phyloP scores from a whole-genome alignment of 2,797 vertebrate species.

The Toxotes lorentzi region DNA sequence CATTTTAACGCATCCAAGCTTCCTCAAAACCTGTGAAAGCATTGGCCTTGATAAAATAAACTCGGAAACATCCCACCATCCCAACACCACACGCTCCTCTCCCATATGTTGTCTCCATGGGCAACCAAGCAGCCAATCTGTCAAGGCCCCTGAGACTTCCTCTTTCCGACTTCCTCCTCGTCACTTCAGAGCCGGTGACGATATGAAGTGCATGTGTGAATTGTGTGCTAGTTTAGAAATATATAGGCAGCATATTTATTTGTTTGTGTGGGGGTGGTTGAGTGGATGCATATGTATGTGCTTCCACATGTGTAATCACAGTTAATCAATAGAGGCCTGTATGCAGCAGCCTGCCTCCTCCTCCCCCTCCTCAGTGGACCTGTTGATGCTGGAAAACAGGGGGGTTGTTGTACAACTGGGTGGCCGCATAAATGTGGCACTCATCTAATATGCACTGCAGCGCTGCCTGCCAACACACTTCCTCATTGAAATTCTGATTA shows the following conservation, averaged over 20 bases:
- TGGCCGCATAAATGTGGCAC: constrained; percentile 77
- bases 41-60: constrained; percentile 39
- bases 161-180: constrained; percentile 57
- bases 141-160: constrained; percentile 60
- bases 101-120: constrained; percentile 75
- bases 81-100: constrained; percentile 33
- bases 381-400: constrained; percentile 82
- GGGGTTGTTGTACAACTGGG: constrained; percentile 78
- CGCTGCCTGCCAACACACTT: constrained; percentile 73
- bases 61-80: constrained; percentile 21
- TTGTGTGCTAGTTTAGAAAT: constrained; percentile 32
- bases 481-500: constrained; percentile 82
- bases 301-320: constrained; percentile 68
- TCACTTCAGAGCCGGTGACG: constrained; percentile 30
- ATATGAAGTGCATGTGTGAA: constrained; percentile 11
- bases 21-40: constrained; percentile 28
- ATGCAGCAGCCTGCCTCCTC: constrained; percentile 59
- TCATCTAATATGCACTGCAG: constrained; percentile 79
- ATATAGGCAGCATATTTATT: constrained; percentile 27
- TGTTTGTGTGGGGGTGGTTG: constrained; percentile 28
- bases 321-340: constrained; percentile 80
- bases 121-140: constrained; percentile 71
- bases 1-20: constrained; percentile 9
- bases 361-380: constrained; percentile 75
- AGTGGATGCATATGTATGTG: constrained; percentile 31